Evolutionary conservation across 2,113 vertebrate species (phyloP), one percentile per base, ranked within the genome.

Genomic region (Prionailurus bengalensis): DNA sequence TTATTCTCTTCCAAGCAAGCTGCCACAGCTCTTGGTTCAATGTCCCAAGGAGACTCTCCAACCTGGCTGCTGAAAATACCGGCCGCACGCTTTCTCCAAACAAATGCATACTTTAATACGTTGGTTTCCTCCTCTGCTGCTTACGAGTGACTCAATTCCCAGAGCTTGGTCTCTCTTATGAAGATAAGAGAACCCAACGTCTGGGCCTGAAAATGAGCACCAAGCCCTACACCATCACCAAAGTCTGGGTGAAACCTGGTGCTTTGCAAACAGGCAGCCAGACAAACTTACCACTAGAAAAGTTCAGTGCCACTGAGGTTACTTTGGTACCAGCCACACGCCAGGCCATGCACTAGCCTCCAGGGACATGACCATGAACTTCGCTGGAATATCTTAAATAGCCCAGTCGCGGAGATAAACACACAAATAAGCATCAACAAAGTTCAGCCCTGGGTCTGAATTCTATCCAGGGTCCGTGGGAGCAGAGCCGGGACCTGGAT

Each of bases 1-100:
- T 91, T 76, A 58, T 42, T 48, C 33, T 68, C 89, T 96, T 97
- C 85, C 89, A 85, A 96, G 91, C 74, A 96, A 97, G 76, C 76
- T 94, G 74, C 84, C 58, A 61, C 70, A 2, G 42, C 45, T 83
- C 55, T 78, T 23, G 53, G 36, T 58, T 86, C 85, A 85, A 4
- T 6, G 9, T 88, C 88, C 85, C 82, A 70, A 55, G 63, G 91
- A 97, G n/a, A 53, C 51, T 63, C 89, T 68, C 55, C 53, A 53
- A n/a, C 39, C 88, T 81, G 78, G 21, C 61, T 71, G 31, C 6
- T n/a, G 79, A 85, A 93, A 96, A 82, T 16, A 25, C 16, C 61
- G 73, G 73, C 89, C 27, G 1, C 58, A 11, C 1, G 0, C 39
- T 91, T 93, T 48, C 93, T 85, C n/a, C 25, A 70, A 91, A 65